Conservation (phyloP, 2,797 vertebrate species). For the Myotis findleyi region DNA sequence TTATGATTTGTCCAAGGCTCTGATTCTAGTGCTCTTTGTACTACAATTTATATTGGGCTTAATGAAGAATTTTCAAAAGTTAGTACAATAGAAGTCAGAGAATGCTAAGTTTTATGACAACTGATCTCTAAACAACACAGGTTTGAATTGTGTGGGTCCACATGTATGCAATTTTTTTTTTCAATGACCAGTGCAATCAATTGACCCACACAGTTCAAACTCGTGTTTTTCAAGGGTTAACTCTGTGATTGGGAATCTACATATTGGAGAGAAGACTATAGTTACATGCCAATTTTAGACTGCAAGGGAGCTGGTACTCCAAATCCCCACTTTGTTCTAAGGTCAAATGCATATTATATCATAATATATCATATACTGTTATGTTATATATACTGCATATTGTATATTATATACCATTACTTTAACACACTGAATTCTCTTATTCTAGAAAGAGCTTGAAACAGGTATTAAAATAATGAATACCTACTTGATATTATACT, state of each 20-base stretch:
- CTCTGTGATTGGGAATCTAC: neutral
- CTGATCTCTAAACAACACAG: neutral
- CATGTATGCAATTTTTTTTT: neutral
- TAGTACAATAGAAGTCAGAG: neutral
- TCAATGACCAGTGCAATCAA: neutral
- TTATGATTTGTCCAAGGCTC: slow-evolving; percentile 24
- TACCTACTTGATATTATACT: slow-evolving; percentile 22
- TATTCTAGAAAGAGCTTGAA: neutral
- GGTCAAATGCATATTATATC: neutral
- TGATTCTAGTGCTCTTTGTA: neutral
- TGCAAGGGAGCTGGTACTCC: neutral
- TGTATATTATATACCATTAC: neutral
- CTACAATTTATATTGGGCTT: slow-evolving; percentile 13
- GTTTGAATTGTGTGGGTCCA: neutral
- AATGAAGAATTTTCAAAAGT: slow-evolving; percentile 53
- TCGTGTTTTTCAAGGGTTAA: neutral
- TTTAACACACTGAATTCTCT: neutral
- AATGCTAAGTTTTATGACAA: neutral
- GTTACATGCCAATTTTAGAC: neutral
- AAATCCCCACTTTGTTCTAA: neutral
- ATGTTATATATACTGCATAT: neutral
- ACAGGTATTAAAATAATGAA: neutral
- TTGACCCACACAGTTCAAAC: neutral
- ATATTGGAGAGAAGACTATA: neutral
- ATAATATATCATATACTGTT: neutral